Evolutionary conservation across 2,888 invertebrate genomes (phyloP).

Genomic region (Augiades crinisus): DNA sequence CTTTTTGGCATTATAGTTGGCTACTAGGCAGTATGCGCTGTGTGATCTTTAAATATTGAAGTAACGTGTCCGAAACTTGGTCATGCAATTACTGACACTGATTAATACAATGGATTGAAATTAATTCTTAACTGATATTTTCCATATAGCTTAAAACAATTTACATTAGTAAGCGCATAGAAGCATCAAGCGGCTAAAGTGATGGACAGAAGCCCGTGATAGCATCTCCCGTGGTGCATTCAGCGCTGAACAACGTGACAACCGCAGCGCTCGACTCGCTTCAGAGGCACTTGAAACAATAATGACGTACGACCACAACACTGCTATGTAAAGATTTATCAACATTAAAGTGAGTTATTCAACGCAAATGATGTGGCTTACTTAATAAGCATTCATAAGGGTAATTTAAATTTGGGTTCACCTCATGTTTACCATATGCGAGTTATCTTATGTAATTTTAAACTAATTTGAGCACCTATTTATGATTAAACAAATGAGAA

Average conservation of each 20-base stretch:
- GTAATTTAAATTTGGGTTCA: neutral
- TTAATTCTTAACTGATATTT: too few species aligned
- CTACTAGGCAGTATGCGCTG: too few species aligned
- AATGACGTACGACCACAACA: neutral
- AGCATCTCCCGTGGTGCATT: neutral
- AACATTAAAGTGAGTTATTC: neutral
- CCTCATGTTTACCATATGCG: neutral
- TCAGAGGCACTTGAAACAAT: neutral
- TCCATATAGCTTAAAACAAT: too few species aligned
- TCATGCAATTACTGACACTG: too few species aligned
- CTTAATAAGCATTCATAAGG: neutral
- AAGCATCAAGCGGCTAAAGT: neutral
- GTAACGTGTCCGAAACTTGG: too few species aligned
- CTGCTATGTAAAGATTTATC: neutral
- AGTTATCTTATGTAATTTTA: too few species aligned
- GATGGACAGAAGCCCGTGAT: neutral
- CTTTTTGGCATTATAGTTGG: too few species aligned
- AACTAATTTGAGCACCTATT: too few species aligned
- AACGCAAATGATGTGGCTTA: neutral
- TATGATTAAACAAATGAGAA: too few species aligned
- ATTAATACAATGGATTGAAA: too few species aligned
- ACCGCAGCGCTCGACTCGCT: neutral
- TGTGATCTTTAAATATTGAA: too few species aligned
- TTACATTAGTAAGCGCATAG: neutral
- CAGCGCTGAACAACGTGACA: neutral